Base-by-base conservation (phyloP, 2,797 vertebrate genomes). In the Sebastes ruberrimus region DNA sequence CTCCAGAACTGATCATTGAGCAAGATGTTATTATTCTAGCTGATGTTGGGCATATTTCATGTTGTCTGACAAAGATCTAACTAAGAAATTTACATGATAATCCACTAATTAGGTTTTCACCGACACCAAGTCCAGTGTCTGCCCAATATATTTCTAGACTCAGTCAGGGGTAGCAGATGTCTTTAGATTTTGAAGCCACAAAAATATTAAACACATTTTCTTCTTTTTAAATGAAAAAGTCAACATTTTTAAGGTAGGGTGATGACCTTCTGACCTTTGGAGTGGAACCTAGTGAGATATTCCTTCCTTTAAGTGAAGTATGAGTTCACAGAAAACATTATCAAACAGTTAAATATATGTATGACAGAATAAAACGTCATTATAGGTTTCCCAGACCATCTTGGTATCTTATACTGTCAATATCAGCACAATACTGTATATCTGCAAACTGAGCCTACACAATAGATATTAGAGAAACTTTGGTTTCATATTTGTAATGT, bases 31-130 rank as follows among this genome's bases (percentile, higher is more conserved):
- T 56, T 63, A 18, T 68, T 68, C 1, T 10, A 59, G 62, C 63
- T 81, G 7, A 69, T 56, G 60, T 35, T 73, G 53, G 18, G 69
- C 7, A 16, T 57, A 11, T 74, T 75, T 84, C 32, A 74, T 53
- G 25, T 52, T 53, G 35, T 63, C 46, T 78, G 72, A 66, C 25
- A 20, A 62, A 49, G 56, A 59, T 16, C 53, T 55, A 38, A 60
- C 13, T 55, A 57, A 53, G 55, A 60, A 30, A 63, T 53, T 14
- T 23, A 27, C 20, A 30, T 74, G 55, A 62, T 56, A 46, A 85
- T 69, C 68, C 53, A 61, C 74, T 76, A 78, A 84, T 82, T 77
- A 84, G 25, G 4, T 22, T 27, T 66, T 33, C 7, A 63, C 4
- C 22, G 18, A 53, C 55, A 35, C 32, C 62, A 64, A 56, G 33